Evolutionary conservation across 2,113 vertebrate species (phyloP).

Genomic region (Leptosomus discolor): DNA sequence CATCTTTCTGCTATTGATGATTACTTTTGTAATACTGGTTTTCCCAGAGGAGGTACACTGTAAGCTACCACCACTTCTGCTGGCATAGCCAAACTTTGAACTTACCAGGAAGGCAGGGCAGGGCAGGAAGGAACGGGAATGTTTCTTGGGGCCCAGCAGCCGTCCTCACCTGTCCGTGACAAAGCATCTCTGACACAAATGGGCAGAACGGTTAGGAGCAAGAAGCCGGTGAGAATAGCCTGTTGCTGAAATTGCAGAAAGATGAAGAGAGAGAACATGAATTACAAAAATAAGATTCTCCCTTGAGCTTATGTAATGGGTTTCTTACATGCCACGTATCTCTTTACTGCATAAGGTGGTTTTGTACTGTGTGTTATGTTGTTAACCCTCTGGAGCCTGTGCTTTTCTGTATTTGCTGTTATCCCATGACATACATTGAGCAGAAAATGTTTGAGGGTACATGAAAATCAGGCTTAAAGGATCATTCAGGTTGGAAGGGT

Average conservation of each 20-base stretch:
- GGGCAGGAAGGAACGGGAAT: neutral
- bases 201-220: neutral
- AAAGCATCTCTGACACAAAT: neutral
- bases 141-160: neutral
- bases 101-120: neutral
- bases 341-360: neutral
- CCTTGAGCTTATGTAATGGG: neutral
- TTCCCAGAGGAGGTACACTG: neutral
- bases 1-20: neutral
- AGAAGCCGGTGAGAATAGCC: neutral
- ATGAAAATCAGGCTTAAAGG: neutral
- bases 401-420: neutral
- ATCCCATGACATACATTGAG: neutral
- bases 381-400: neutral
- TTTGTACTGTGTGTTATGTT: neutral
- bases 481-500: neutral
- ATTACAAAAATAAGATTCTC: neutral
- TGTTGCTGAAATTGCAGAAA: neutral
- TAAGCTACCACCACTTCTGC: neutral
- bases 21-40: neutral
- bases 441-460: neutral
- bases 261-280: neutral
- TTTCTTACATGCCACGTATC: neutral
- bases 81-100: neutral
- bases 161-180: fast-evolving